Base-by-base conservation (phyloP, 2,797 vertebrate genomes). In the Echeneis naucrates region DNA sequence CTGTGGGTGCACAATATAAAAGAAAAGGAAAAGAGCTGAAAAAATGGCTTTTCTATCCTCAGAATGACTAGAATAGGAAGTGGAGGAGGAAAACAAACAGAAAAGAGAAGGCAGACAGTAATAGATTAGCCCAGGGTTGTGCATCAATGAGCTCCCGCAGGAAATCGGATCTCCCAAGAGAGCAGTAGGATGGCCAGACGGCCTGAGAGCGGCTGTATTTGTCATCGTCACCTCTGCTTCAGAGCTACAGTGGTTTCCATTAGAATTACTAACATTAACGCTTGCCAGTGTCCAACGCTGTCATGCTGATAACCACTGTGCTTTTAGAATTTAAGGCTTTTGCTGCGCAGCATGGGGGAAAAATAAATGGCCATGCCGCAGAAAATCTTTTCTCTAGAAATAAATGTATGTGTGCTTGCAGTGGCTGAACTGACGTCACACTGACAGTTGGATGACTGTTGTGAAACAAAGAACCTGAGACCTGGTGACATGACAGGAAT, bases 191-290 rank as follows among this genome's bases (percentile, higher is more conserved):
- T 57, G 71, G 72, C 78, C 80, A 52, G 52, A 55, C 37, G 4
- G 68, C 35, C 60, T 4, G 10, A 62, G 64, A 35, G 67, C 51
- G 69, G 82, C 68, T 63, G 75, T 66, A 81, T 89, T 84, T 74
- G 83, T 88, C 81, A 82, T 57, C 40, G 17, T 84, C 84, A 64
- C 72, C 65, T 74, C 72, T 71, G 79, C 71, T 78, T 65, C 51
- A 62, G 72, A 60, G 62, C 57, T 72, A 65, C 79, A 72, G 48
- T 52, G 58, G 63, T 58, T 82, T 85, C 62, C 68, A 68, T 72
- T 75, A 71, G 30, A 64, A 55, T 53, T 51, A 70, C 61, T 57
- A 62, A 78, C 65, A 65, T 57, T 72, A 76, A 68, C 57, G 30
- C 38, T 56, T 56, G 48, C 60, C 21, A 13, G 38, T 21, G 44